These are phyloP conservation scores for Pluvianellus socialis DNA, from an alignment of 2,113 vertebrate species.

Conservation along the genomic window DNA sequence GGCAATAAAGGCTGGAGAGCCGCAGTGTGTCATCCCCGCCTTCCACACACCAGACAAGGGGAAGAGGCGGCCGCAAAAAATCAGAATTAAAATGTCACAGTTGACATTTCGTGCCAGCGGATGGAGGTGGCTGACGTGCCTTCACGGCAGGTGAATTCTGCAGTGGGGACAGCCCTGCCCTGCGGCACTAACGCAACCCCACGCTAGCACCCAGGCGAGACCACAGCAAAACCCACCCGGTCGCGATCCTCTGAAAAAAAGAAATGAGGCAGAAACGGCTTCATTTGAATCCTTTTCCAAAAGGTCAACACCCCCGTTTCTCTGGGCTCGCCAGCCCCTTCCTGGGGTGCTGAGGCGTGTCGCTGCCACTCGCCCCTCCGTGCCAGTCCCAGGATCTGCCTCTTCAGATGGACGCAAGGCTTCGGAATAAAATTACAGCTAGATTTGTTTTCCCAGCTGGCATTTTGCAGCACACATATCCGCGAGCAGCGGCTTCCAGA, in stretches of 20 bases:
- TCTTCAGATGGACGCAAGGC: not conserved
- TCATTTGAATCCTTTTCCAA: not conserved
- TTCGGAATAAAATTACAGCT: not conserved
- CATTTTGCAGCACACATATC: not conserved
- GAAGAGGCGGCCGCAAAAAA: not conserved
- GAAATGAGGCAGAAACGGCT: rapidly evolving
- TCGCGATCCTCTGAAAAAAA: rapidly evolving
- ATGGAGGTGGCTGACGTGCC: not conserved
- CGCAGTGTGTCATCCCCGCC: too few relatives aligned
- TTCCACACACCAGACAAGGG: not conserved
- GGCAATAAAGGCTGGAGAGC: not conserved
- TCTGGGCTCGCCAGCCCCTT: not conserved
- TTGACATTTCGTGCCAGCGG: not conserved
- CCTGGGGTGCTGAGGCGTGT: not conserved
- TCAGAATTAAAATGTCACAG: not conserved
- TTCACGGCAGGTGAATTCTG: not conserved
- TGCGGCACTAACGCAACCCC: not conserved
- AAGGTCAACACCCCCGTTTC: not conserved
- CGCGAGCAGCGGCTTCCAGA: not conserved
- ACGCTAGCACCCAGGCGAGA: too few relatives aligned
- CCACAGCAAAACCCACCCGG: not conserved
- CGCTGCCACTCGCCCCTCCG: not conserved
- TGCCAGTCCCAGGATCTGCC: not conserved
- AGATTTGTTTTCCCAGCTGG: not conserved
- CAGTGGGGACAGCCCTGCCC: not conserved